Percentiles rank a stretch among this genome's conserved stretches.
Evolutionary conservation across 2,113 vertebrate species (phyloP).

Genomic region (Marmota flaviventris): DNA sequence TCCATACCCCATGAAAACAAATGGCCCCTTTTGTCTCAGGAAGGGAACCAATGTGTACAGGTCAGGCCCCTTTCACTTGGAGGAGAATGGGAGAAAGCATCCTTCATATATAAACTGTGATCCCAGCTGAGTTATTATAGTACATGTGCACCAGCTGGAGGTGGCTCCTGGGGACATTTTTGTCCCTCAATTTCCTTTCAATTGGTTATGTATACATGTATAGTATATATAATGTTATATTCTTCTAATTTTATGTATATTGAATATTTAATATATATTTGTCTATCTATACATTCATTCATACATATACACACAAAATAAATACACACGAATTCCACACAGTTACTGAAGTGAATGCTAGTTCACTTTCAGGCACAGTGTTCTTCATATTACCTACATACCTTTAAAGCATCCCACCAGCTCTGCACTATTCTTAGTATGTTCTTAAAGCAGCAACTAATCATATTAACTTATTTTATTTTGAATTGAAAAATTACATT

Average conservation of each 20-base stretch:
- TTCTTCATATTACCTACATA: neutral
- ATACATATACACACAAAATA: neutral
- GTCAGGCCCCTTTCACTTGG: neutral
- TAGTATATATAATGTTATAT: neutral
- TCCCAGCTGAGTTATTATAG: neutral
- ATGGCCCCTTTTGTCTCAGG: neutral
- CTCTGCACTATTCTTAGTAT: conserved; percentile 25
- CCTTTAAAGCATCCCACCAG: neutral
- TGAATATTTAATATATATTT: neutral
- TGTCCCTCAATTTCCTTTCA: neutral
- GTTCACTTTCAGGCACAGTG: neutral
- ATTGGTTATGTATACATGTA: neutral
- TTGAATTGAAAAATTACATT: neutral
- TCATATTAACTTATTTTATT: neutral
- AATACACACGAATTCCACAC: neutral
- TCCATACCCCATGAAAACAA: neutral
- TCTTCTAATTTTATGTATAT: neutral
- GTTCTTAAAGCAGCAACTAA: neutral
- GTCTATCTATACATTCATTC: neutral
- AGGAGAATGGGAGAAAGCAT: neutral
- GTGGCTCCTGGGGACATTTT: neutral
- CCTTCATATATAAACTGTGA: neutral
- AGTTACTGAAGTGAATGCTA: neutral
- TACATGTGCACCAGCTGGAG: neutral
- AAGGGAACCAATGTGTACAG: neutral